Evolutionary conservation across 2,113 vertebrate genomes (phyloP), one percentile per base, ranked within the genome.

Genomic region (Lepus europaeus): DNA sequence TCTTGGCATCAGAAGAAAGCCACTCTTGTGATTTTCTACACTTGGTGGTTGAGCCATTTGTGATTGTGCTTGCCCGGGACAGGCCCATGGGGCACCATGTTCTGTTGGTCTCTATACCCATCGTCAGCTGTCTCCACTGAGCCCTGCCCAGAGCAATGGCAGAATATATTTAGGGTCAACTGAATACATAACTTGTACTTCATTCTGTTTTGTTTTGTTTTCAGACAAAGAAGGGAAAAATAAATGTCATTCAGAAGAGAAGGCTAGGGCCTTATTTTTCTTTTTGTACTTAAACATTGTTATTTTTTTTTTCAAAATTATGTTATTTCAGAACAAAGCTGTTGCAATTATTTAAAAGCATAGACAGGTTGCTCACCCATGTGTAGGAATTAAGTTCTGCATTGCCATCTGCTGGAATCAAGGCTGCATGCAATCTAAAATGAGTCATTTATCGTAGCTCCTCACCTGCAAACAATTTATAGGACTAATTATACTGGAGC

Each of bases 321-420:
- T 51, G 22, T 66, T 61, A 56, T 6, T 27, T 82, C 19, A 69
- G 90, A 78, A 49, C 16, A 64, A 86, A 61, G 3, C 33, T 64
- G 29, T n/a, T 23, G 9, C 33, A 39, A 64, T 77, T 45, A 68
- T 77, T 53, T 66, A 72, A 69, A 33, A 70, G 53, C 56, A 12
- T 63, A 12, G 36, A 74, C 23, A 36, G 25, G 25, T 56, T 73
- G 22, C 64, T 84, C 29, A 12, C 3, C 9, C 20, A 20, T 39
- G 23, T 19, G 27, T 36, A n/a, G 89, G 61, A 84, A 63, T 76
- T 31, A 81, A 78, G 79, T 25, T 94, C 84, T 94, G 86, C 22
- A 77, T 85, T 89, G 80, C 69, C 76, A 33, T 80, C 87, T 87
- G 69, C 64, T 84, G 76, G 84, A 89, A 69, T 79, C 39, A 83